Percentiles rank a stretch among this genome's conserved stretches.
These are phyloP conservation scores for Syngnathoides biaculeatus DNA, from an alignment of 2,113 vertebrate genomes.

Conservation along the genomic window DNA sequence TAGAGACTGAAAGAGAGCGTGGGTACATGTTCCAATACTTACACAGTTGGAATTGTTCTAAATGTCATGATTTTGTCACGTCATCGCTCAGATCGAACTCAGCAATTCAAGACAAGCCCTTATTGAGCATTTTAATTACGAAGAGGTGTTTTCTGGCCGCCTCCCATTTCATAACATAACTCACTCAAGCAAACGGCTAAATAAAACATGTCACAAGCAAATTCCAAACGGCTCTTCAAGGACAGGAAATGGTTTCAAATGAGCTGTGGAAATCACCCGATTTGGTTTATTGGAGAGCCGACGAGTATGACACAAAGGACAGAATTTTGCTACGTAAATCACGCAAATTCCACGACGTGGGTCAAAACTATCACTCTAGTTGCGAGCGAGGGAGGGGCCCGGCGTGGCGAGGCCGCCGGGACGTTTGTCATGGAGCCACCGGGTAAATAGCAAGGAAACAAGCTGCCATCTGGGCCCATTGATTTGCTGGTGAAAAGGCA, in stretches of 20 bases:
- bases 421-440: conserved; percentile 59
- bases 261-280: too few species aligned
- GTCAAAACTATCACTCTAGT: background rate
- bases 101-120: background rate
- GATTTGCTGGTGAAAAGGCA: conserved; percentile 71
- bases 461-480: conserved; percentile 65
- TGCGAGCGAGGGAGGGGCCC: conserved; percentile 10
- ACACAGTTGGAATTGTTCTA: background rate
- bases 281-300: too few species aligned
- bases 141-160: too few species aligned
- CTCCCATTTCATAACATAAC: conserved; percentile 27
- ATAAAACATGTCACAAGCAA: background rate
- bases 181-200: conserved; percentile 27
- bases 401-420: conserved; percentile 37
- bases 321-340: too few species aligned
- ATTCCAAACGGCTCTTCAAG: too few species aligned
- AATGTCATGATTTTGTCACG: background rate
- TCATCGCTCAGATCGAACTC: background rate
- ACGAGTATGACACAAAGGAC: too few species aligned
- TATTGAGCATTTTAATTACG: background rate
- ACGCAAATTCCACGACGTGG: too few species aligned
- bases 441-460: conserved; percentile 68
- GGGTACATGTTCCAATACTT: background rate
- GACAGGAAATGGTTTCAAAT: too few species aligned
- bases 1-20: too few species aligned